phyloP scores from a whole-genome alignment of 1,140 invertebrate species.

The Zaprionus tsacasi region DNA sequence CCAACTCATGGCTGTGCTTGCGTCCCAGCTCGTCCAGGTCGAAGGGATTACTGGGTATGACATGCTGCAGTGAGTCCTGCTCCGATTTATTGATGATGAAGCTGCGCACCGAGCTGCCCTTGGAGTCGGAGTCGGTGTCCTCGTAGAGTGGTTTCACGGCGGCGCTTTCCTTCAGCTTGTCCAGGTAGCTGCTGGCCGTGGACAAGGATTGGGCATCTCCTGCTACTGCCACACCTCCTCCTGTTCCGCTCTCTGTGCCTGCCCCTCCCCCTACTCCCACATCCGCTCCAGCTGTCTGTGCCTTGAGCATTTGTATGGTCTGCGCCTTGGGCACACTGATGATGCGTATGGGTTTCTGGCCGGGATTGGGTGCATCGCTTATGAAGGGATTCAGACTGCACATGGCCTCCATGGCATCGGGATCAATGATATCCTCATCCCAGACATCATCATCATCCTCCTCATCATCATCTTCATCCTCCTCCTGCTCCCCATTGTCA shows the following conservation, averaged over 20 bases:
- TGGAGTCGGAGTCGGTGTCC: conserved; percentile 85
- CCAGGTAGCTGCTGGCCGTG: conserved; percentile 39
- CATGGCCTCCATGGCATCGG: conserved; percentile 62
- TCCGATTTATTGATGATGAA: conserved; percentile 79
- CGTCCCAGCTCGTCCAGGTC: conserved; percentile 67
- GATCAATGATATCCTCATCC: conserved; percentile 46
- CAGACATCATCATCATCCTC: conserved; percentile 49
- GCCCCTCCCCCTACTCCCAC: not conserved
- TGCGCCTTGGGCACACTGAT: conserved; percentile 63
- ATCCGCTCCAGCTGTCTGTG: conserved; percentile 23
- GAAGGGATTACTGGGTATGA: conserved; percentile 52
- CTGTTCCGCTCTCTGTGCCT: not conserved
- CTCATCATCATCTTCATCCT: conserved; percentile 31
- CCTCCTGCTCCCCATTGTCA: not conserved
- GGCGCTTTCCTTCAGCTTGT: conserved; percentile 64
- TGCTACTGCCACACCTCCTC: not conserved
- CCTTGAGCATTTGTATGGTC: conserved; percentile 64
- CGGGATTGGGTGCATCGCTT: conserved; percentile 29
- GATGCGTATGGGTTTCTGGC: conserved; percentile 56
- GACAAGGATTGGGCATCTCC: not conserved
- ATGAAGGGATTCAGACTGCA: conserved; percentile 61
- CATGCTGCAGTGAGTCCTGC: conserved; percentile 48
- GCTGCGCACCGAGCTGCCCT: conserved; percentile 85
- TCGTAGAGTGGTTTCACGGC: conserved; percentile 67
- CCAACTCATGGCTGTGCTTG: conserved; percentile 79